Base-by-base conservation (phyloP, 2,888 invertebrate genomes). In the Rhopalosiphum nymphaeae region DNA sequence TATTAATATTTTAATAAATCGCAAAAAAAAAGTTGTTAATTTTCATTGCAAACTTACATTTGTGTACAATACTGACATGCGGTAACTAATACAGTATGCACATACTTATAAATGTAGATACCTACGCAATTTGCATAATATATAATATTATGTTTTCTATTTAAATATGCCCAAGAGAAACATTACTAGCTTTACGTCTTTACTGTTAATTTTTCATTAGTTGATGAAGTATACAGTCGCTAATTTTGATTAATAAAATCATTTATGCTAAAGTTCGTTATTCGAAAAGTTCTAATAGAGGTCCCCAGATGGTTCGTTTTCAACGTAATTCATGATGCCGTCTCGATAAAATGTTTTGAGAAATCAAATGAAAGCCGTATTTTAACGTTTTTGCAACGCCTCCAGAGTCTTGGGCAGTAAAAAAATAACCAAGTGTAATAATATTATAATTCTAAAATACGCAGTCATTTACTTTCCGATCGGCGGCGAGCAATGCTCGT, bases 201-300 rank as follows among this genome's bases (percentile, higher is more conserved):
- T 61, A 61, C 29, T 44, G 89, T 89, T 89, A 57, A 89, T 29
- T 89, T 44, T 89, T 57, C 57, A 89, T 61, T 89, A 61, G 44
- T 61, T 61, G 44, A 89, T 61, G 57, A 61, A 89, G 42, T 91
- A 91, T 78, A 91, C n/a, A 91, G 36, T 57, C 36, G 26, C 67
- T 91, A 91, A 91, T 90, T 90, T 67, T 67, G 49, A 90, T 91
- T 91, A 91, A 67, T 91, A 91, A 67, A 91, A 78, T 91, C n/a
- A 91, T 78, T 49, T 89, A 89, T 44, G n/a, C 29, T 44, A 9
- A 61, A 89, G 57, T 61, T 89, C 5, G 46, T 91, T 49, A 49
- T 91, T 91, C 25, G 11, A 67, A 78, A 90, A 46, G n/a, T 78
- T 61, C 7, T 61, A 29, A 89, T 89, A 89, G 26, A 89, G 44